Evolutionary conservation across 1,140 invertebrate genomes (phyloP).

Genomic region (Lasaia peninsularis): DNA sequence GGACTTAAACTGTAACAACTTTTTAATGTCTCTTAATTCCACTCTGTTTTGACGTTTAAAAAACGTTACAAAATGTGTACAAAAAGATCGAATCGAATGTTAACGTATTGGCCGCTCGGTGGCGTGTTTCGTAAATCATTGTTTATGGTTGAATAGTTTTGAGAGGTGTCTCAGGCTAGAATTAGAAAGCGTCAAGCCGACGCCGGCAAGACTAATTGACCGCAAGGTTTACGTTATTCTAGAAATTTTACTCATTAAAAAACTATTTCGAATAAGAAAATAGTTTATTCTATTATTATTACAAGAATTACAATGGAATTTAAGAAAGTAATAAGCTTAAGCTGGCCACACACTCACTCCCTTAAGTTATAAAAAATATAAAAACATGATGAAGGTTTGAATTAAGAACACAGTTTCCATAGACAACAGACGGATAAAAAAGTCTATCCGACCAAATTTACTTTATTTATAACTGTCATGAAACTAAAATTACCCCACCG

Average conservation of each 20-base stretch:
- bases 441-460: no score
- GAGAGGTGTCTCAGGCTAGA: constrained; percentile 59
- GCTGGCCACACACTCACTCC: no score
- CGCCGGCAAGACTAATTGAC: constrained; percentile 63
- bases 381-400: no score
- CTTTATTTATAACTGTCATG: no score
- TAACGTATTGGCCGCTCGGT: constrained; percentile 43
- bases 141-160: constrained; percentile 71
- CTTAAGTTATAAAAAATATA: no score
- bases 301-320: no score
- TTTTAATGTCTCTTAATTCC: no score
- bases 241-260: constrained; percentile 46
- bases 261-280: constrained; percentile 25
- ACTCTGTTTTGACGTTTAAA: constrained; percentile 10
- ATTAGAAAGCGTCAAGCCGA: constrained; percentile 71
- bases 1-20: no score
- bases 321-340: no score
- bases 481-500: no score
- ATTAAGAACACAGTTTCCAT: no score
- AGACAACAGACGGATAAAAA: no score
- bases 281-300: constrained; percentile 2
- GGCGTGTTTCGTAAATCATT: constrained; percentile 68
- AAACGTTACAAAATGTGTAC: constrained; percentile 22
- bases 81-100: constrained; percentile 49
- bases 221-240: constrained; percentile 67